Evolutionary conservation across 2,888 invertebrate genomes (phyloP).

Genomic region (Gortyna flavago): DNA sequence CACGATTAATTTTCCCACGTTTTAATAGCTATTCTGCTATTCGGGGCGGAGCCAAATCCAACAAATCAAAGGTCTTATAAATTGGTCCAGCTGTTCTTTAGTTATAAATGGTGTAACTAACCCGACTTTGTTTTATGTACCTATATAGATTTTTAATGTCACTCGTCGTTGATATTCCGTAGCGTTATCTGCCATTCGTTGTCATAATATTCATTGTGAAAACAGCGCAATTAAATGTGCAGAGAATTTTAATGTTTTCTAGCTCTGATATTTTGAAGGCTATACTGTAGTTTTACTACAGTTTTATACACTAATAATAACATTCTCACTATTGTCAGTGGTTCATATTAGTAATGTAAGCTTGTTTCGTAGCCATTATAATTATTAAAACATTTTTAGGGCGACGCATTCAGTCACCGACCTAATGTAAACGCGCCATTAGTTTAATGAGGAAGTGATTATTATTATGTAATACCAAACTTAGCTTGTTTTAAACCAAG

Average conservation of each 20-base stretch:
- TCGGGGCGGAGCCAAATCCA: no score
- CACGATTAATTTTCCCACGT: no score
- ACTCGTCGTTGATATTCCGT: conserved; percentile 45
- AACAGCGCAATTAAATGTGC: conserved; percentile 31
- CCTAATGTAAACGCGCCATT: not conserved
- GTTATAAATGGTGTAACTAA: no score
- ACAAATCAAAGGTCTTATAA: no score
- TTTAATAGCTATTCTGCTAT: no score
- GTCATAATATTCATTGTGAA: conserved; percentile 41
- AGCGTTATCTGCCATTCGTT: conserved; percentile 46
- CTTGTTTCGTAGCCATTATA: not conserved
- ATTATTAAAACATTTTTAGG: not conserved
- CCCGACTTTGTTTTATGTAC: no score
- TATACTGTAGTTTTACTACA: conserved; percentile 2
- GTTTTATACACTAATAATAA: not conserved
- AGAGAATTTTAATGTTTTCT: conserved; percentile 33
- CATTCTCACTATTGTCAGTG: not conserved
- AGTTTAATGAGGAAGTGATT: not conserved
- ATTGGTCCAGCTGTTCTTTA: no score
- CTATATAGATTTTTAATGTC: conserved; percentile 7
- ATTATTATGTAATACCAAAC: not conserved
- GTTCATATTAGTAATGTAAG: not conserved
- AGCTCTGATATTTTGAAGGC: conserved; percentile 32
- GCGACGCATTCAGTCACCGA: not conserved
- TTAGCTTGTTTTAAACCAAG: not conserved